Evolutionary conservation across 2,888 invertebrate genomes (phyloP), one percentile per base, ranked within the genome.

Genomic region (Lasius platythorax): DNA sequence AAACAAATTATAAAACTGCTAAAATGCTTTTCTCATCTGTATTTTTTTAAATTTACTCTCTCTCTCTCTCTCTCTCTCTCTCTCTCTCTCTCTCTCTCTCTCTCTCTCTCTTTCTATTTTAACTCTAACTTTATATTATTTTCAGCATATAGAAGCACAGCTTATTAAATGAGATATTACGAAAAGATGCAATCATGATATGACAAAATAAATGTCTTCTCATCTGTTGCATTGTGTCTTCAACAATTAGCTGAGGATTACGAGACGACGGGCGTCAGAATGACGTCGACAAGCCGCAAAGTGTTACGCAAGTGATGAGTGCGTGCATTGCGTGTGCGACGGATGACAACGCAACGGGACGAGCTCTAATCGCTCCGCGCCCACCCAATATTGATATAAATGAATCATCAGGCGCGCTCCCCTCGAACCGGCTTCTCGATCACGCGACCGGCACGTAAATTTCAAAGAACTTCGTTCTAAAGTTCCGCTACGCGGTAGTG

Each of bases 331-430:
- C 61, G 73, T 66, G 73, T 50, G 15, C 30, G 43, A 43, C 11
- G 53, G 28, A 63, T 46, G 72, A 72, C 46, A 50, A 70, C 43
- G 56, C 12, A 82, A 79, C 74, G 46, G 40, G 9, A 28, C 50
- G 53, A 58, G 53, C 63, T 43, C 82, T 90, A 91, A 90, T 90
- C 88, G 88, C 61, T 67, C 61, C 61, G 83, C 58, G 79, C 84
- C 78, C 68, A 79, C 28, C 68, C 83, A 85, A 88, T 90, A 89
- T 90, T 90, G 89, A 90, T 89, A 90, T 76, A 91, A 89, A 90
- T 89, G 90, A 90, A 88, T 91, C 88, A 91, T 85, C 82, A 68
- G 83, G 75, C 83, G 73, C 82, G 85, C 85, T 86, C 87, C 85
- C 85, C 86, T 84, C 88, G 64, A 66, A n/a, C 12, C 75, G 85